Evolutionary conservation across 2,888 invertebrate genomes (phyloP).

Genomic region (Steromphala cineraria): DNA sequence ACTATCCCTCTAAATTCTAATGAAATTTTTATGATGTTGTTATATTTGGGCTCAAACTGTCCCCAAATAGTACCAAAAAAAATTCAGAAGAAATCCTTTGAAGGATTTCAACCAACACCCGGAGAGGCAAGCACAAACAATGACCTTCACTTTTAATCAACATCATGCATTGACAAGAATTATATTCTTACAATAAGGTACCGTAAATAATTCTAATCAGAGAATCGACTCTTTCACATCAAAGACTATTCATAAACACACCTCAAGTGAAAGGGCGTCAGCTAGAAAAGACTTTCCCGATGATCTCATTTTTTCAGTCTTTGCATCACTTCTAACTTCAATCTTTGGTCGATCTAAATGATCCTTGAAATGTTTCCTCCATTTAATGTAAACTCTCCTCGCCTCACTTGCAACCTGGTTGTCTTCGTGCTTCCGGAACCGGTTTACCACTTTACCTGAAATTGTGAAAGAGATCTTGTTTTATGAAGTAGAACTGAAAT

Average conservation of each 20-base stretch:
- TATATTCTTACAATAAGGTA: slow-evolving; percentile 21
- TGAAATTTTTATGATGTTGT: too few species aligned
- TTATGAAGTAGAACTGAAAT: too few species aligned
- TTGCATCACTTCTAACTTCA: slow-evolving; percentile 67
- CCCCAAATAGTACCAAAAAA: too few species aligned
- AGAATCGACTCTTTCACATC: neutral
- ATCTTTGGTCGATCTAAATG: slow-evolving; percentile 60
- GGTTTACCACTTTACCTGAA: slow-evolving; percentile 63
- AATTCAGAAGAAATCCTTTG: too few species aligned
- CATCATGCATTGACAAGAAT: neutral
- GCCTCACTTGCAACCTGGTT: slow-evolving; percentile 58
- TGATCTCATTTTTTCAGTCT: slow-evolving; percentile 59
- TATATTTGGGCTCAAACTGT: too few species aligned
- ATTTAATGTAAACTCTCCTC: slow-evolving; percentile 57
- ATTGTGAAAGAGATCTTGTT: neutral
- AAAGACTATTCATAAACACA: slow-evolving; percentile 18
- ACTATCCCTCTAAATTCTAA: too few species aligned
- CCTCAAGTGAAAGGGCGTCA: slow-evolving; percentile 54
- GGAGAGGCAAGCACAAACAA: too few species aligned
- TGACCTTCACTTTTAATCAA: too few species aligned
- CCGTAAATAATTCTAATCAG: neutral
- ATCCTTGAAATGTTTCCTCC: slow-evolving; percentile 62
- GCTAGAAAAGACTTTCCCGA: slow-evolving; percentile 56
- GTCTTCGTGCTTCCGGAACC: slow-evolving; percentile 60
- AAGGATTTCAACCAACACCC: too few species aligned